Evolutionary conservation across 2,797 vertebrate genomes (phyloP).

Genomic region (Hoplostethus mediterraneus): DNA sequence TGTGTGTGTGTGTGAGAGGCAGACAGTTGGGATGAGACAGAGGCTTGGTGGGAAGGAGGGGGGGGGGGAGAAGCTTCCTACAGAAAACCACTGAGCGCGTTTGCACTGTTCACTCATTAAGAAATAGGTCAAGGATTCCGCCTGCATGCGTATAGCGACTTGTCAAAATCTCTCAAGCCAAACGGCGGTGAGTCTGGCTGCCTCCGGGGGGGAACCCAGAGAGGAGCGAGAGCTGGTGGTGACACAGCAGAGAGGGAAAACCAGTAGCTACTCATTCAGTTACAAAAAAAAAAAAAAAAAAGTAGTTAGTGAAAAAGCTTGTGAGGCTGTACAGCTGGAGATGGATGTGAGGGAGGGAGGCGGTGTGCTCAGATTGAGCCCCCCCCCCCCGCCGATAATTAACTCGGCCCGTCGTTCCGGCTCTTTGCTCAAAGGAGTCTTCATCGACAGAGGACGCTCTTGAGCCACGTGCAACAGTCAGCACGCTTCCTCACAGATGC

Average conservation of each 20-base stretch:
- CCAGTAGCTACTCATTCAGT: slow-evolving; percentile 39
- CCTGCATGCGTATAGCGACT: slow-evolving; percentile 81
- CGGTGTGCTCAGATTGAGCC: not conserved
- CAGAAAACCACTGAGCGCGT: slow-evolving; percentile 71
- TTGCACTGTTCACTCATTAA: slow-evolving; percentile 85
- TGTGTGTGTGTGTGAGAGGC: slow-evolving; percentile 7
- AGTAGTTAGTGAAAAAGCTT: not conserved
- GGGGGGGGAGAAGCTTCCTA: slow-evolving; percentile 21
- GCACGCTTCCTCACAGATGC: slow-evolving; percentile 35
- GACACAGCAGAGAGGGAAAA: slow-evolving; percentile 56
- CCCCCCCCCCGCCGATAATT: slow-evolving; percentile 4
- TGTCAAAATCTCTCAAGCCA: slow-evolving; percentile 88
- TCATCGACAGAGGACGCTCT: slow-evolving; percentile 76
- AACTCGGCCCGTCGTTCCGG: slow-evolving; percentile 13
- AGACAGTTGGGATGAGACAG: slow-evolving; percentile 64
- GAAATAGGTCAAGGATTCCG: slow-evolving; percentile 90
- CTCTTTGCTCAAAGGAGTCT: slow-evolving; percentile 14
- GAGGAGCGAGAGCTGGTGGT: slow-evolving; percentile 60
- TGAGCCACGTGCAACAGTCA: slow-evolving; percentile 55
- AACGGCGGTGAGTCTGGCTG: slow-evolving; percentile 72
- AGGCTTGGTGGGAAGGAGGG: not conserved
- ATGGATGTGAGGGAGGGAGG: slow-evolving; percentile 2
- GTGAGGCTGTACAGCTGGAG: not conserved
- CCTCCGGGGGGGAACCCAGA: slow-evolving; percentile 55
- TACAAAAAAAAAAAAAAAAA: slow-evolving; percentile 38